phyloP scores from a whole-genome alignment of 2,113 vertebrate genomes.

The Albula goreensis region DNA sequence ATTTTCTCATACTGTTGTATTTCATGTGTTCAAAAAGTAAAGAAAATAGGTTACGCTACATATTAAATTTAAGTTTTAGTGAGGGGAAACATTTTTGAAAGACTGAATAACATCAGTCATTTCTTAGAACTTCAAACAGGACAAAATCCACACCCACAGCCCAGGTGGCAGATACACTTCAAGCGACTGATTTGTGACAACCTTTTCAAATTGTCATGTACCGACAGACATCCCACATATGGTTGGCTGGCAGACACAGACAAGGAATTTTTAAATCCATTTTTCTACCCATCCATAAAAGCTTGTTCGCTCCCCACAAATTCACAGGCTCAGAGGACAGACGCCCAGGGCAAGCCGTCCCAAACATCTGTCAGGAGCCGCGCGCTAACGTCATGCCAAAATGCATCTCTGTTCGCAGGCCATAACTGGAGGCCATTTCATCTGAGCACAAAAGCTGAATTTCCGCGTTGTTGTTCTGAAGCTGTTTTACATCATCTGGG shows the following conservation, averaged over 20 bases:
- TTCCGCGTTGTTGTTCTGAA: not conserved
- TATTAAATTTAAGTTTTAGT: too few relatives aligned
- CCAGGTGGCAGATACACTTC: not conserved
- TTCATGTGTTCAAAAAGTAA: not conserved
- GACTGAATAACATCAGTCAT: too few relatives aligned
- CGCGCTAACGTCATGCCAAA: not conserved
- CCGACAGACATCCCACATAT: not conserved
- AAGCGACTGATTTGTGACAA: too few relatives aligned
- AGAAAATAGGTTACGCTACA: not conserved
- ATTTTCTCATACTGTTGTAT: not conserved
- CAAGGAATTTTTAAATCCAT: not conserved
- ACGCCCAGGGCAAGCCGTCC: not conserved
- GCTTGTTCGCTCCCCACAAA: not conserved
- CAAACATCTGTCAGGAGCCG: not conserved
- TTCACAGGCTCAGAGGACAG: not conserved
- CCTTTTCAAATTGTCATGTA: not conserved
- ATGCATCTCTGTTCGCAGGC: not conserved
- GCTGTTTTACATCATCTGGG: not conserved
- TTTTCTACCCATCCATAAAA: not conserved
- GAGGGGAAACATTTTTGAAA: too few relatives aligned
- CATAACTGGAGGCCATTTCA: not conserved
- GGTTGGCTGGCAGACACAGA: not conserved
- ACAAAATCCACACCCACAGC: not conserved
- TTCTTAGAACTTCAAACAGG: not conserved
- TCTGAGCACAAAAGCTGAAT: too few relatives aligned